A percentile compares a stretch with the other conserved stretches of the same genome.
Evolutionary conservation across 2,797 vertebrate species (phyloP).

Genomic region (Pelodytes ibericus): DNA sequence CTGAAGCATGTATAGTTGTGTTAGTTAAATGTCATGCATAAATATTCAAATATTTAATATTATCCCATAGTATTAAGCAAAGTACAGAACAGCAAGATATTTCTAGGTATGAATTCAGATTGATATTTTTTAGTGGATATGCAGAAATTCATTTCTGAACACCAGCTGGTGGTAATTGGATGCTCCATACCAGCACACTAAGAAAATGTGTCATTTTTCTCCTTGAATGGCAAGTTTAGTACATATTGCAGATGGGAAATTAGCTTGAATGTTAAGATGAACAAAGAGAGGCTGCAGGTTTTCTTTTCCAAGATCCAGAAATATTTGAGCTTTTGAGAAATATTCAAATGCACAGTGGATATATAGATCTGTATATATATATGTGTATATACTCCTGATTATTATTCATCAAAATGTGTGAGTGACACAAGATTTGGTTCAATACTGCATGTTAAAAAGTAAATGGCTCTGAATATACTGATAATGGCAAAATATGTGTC

Average conservation of each 20-base stretch:
- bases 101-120: constrained; percentile 3
- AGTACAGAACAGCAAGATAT: not conserved
- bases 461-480: too few relatives aligned
- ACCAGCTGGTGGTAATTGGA: constrained; percentile 15
- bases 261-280: not conserved
- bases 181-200: not conserved
- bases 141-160: not conserved
- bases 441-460: too few relatives aligned
- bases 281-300: not conserved
- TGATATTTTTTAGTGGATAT: constrained; percentile 1
- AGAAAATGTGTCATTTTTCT: not conserved
- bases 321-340: not conserved
- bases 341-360: not conserved
- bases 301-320: not conserved
- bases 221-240: not conserved
- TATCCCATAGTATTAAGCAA: not conserved
- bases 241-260: constrained; percentile 4
- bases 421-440: not conserved
- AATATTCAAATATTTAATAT: too few relatives aligned
- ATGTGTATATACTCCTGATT: not conserved
- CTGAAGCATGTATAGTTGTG: too few relatives aligned
- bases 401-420: not conserved
- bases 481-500: too few relatives aligned
- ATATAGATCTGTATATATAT: not conserved
- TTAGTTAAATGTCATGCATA: too few relatives aligned